Base-by-base conservation (phyloP, 2,888 invertebrate species). In the Liposcelis brunnea region DNA sequence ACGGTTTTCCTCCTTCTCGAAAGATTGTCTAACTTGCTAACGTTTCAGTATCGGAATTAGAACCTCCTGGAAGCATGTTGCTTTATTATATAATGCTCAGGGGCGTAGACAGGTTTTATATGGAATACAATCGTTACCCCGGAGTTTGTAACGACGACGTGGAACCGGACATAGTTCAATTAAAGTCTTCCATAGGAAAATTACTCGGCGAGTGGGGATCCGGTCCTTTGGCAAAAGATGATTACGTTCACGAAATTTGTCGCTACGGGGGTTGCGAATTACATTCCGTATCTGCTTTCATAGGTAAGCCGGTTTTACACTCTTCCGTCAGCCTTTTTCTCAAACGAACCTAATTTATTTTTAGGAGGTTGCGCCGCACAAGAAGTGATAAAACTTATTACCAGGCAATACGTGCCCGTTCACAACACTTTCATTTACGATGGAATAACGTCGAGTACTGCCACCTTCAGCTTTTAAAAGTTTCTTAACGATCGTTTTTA, bases 351-450 rank as follows among this genome's bases (percentile, higher is more conserved):
- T 21, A 31, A 45, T 48, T 44, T 44, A 33, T 43, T 63, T 56
- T 49, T 60, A 63, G 87, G 84, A 50, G 97, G 95, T 2, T 83
- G 90, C 60, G 84, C 85, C 19, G 94, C 95, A 6, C 97, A 98
- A 59, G 97, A 97, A 69, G 80, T 80, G 3, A 90, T 95, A 51
- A 98, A 98, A 68, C 69, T 98, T 47, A 74, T 95, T 46, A 97
- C 97, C 2, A 77, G 79, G 57, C 98, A 98, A 67, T 98, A 93
- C 64, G 85, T 90, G 57, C 97, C 97, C 32, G 73, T 98, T 47
- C 80, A 94, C 64, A 95, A 97, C 64, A 90, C 89, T 0, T 86
- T 89, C 62, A 78, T 98, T 53, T 94, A 91, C 65, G 94, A 97
- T 69, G 94, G 85, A 43, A 85, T 90, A 54, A 82, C 82, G 49